These are phyloP conservation scores for Cardiocondyla obscurior DNA, from an alignment of 1,140 invertebrate genomes.

Conservation along the genomic window DNA sequence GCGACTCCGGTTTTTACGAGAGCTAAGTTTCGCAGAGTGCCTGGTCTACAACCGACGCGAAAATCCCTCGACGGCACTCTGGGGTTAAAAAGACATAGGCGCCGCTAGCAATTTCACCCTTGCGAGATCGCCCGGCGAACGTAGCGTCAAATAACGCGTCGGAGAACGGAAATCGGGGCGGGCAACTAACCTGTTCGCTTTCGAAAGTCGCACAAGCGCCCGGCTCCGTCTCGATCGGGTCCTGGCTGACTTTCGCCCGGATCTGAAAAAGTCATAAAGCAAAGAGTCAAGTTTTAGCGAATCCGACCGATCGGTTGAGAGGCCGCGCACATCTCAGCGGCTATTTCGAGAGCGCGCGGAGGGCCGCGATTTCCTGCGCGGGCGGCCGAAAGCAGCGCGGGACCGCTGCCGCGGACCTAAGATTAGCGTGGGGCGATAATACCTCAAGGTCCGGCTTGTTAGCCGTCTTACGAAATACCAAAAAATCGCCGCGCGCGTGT, in stretches of 20 bases:
- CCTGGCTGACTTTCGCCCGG: constrained; percentile 71
- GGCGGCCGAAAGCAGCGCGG: constrained; percentile 40
- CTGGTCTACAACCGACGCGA: too few relatives aligned
- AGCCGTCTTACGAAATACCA: constrained; percentile 70
- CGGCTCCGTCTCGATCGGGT: constrained; percentile 67
- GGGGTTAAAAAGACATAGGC: constrained; percentile 11
- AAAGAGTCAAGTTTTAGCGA: constrained; percentile 10
- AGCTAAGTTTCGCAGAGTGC: not conserved
- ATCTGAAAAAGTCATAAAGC: constrained; percentile 65
- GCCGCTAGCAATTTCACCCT: not conserved
- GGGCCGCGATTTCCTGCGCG: constrained; percentile 49
- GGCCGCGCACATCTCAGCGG: constrained; percentile 28
- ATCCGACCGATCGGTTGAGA: not conserved
- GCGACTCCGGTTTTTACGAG: not conserved
- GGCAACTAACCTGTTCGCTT: constrained; percentile 75
- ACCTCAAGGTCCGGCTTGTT: constrained; percentile 70
- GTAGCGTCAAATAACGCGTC: constrained; percentile 12
- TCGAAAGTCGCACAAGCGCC: constrained; percentile 62
- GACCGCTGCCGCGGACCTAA: constrained; percentile 48
- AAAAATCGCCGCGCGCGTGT: constrained; percentile 67
- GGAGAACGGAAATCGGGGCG: constrained; percentile 5
- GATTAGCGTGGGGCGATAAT: constrained; percentile 72
- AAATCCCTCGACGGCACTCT: not conserved
- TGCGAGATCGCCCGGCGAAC: constrained; percentile 20
- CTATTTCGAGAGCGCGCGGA: constrained; percentile 44